Conservation (phyloP, 2,797 vertebrate species). For the Onychomys arenicola region DNA sequence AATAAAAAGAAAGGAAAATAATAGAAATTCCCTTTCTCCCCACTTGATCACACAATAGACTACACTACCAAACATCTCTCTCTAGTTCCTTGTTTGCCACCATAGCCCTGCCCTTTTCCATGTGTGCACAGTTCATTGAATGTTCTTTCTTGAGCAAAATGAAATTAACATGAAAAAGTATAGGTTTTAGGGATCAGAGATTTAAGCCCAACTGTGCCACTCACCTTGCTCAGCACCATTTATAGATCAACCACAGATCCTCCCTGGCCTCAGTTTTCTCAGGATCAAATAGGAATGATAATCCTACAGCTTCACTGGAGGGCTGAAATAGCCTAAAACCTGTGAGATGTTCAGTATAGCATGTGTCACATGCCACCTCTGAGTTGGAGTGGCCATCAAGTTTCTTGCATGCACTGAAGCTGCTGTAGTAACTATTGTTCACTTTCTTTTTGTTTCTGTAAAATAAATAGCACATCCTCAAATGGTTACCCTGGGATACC, state of each 20-base stretch:
- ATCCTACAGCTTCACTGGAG: not conserved
- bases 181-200: not conserved
- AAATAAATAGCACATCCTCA: not conserved
- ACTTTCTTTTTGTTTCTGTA: not conserved
- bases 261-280: not conserved
- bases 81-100: not conserved
- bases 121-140: no score
- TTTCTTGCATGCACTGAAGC: rapidly evolving
- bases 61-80: not conserved
- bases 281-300: not conserved
- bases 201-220: not conserved
- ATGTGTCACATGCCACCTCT: no score
- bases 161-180: not conserved
- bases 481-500: no score
- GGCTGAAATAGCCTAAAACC: not conserved
- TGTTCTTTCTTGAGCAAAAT: not conserved
- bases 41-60: not conserved
- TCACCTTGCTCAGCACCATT: not conserved
- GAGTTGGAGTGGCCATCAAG: not conserved
- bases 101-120: not conserved
- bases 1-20: not conserved
- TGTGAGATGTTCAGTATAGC: not conserved
- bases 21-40: not conserved
- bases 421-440: rapidly evolving
- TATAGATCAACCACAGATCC: not conserved